phyloP scores from a whole-genome alignment of 2,113 vertebrate species.

The Penelope pileata region DNA sequence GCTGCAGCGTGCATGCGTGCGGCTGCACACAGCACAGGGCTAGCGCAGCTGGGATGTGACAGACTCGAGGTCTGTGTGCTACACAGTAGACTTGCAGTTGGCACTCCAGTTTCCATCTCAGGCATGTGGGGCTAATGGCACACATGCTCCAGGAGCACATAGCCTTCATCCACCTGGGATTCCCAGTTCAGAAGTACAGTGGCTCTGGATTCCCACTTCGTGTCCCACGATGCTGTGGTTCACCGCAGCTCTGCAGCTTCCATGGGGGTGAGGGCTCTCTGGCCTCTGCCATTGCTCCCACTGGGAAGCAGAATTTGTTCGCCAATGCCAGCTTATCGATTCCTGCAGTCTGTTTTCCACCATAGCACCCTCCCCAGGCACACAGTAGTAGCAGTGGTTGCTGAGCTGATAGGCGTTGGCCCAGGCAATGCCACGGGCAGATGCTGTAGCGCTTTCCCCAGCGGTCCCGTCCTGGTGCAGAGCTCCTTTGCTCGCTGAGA shows the following conservation, averaged over 20 bases:
- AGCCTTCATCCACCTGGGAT: background rate
- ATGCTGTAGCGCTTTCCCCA: background rate
- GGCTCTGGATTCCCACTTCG: background rate
- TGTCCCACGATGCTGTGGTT: accelerated
- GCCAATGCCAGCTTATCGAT: background rate
- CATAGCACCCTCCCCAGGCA: background rate
- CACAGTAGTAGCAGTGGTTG: background rate
- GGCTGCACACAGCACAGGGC: background rate
- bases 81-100: background rate
- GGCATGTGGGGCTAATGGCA: background rate
- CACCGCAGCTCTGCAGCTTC: background rate
- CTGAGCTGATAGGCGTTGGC: background rate
- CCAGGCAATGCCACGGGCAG: background rate
- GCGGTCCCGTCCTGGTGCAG: background rate
- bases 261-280: accelerated
- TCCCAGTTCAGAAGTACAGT: background rate
- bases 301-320: background rate
- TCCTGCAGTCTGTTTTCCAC: background rate
- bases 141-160: accelerated
- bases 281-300: background rate
- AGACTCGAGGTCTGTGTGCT: background rate
- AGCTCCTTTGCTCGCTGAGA: background rate
- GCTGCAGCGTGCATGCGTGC: accelerated
- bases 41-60: accelerated
- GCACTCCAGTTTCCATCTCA: background rate